Conservation (phyloP, 2,888 invertebrate genomes). For the Gortyna flavago region DNA sequence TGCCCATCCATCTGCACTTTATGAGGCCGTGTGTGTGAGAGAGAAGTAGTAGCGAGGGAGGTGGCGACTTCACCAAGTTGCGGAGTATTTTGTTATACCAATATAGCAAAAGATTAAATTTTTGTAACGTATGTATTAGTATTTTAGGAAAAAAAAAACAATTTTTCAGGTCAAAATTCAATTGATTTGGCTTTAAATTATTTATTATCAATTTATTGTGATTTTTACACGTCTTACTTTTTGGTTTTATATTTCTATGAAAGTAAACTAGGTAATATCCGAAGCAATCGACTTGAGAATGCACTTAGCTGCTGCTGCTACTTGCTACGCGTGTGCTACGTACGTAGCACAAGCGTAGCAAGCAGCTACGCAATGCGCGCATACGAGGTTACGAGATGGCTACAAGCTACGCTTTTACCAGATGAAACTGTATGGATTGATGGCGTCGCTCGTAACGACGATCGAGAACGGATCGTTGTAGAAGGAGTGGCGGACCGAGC, state of each 20-base stretch:
- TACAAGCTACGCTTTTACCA: slow-evolving; percentile 37
- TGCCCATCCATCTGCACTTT: slow-evolving; percentile 27
- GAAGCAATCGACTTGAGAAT: slow-evolving; percentile 3
- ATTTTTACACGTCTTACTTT: background rate
- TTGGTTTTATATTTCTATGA: background rate
- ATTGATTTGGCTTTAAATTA: background rate
- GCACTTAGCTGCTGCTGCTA: too few species aligned
- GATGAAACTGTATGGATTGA: slow-evolving; percentile 50
- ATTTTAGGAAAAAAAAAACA: background rate
- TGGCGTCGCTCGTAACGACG: slow-evolving; percentile 19
- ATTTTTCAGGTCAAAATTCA: background rate
- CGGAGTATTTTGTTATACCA: background rate
- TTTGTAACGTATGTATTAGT: background rate
- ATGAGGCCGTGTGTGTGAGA: background rate
- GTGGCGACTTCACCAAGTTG: too few species aligned
- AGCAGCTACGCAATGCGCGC: background rate
- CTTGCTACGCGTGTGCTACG: too few species aligned
- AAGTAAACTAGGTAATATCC: background rate
- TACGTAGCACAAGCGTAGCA: slow-evolving; percentile 19
- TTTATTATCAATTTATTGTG: background rate
- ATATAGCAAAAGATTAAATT: background rate
- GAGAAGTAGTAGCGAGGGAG: background rate
- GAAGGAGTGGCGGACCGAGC: slow-evolving; percentile 31
- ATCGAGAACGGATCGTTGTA: slow-evolving; percentile 33
- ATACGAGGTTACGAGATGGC: slow-evolving; percentile 18